These are phyloP conservation scores for Dryoscopus gambensis DNA, from an alignment of 2,113 vertebrate species.

Conservation along the genomic window DNA sequence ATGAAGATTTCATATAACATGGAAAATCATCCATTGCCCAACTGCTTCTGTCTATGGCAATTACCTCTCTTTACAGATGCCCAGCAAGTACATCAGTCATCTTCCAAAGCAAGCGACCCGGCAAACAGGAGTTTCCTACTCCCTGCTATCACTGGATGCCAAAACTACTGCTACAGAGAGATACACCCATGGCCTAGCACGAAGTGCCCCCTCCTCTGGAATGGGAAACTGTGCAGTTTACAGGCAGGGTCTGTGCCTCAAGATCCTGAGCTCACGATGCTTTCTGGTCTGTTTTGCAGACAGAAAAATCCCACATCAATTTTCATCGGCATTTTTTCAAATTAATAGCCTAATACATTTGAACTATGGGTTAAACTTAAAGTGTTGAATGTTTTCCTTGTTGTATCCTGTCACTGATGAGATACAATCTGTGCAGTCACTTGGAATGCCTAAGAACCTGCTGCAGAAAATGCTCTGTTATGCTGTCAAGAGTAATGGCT, in stretches of 20 bases:
- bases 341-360: neutral
- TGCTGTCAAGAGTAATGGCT: neutral
- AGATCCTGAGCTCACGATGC: fast-evolving
- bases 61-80: neutral
- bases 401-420: neutral
- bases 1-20: neutral
- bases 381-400: neutral
- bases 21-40: neutral
- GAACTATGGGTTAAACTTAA: neutral
- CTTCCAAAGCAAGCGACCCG: neutral
- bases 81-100: neutral
- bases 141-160: neutral
- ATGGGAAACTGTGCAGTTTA: neutral
- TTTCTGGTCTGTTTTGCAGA: neutral
- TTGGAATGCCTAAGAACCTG: neutral
- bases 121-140: neutral
- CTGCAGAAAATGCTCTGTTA: neutral
- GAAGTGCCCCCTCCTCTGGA: neutral
- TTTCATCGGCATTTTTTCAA: neutral
- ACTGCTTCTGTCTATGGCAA: fast-evolving
- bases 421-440: neutral
- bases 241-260: neutral
- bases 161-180: neutral
- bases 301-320: neutral
- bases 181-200: no score